Percentiles rank a stretch among this genome's conserved stretches.
phyloP scores from a whole-genome alignment of 2,888 invertebrate species.

The Troides aeacus region DNA sequence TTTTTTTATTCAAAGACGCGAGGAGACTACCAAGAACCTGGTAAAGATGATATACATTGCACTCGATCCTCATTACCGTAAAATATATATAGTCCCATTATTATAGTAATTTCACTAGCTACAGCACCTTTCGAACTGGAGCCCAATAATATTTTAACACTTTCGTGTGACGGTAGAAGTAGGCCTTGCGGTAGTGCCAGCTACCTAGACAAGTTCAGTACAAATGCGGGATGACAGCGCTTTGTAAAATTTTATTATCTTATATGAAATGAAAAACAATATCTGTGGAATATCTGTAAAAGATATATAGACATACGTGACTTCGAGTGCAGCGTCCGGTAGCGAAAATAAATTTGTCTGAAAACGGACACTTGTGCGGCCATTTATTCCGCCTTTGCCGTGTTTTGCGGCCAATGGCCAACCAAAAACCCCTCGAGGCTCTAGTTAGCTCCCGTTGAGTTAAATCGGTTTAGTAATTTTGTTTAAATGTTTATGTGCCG shows the following conservation, averaged over 20 bases:
- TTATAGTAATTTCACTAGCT: no score
- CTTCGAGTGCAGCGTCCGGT: constrained; percentile 14
- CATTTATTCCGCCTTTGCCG: constrained; percentile 32
- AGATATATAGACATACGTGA: constrained; percentile 7
- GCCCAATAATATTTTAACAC: no score
- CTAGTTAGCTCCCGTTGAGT: constrained; percentile 1
- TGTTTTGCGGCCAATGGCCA: constrained; percentile 22
- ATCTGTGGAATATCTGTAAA: background rate
- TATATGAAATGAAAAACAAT: background rate
- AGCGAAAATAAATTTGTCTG: constrained; percentile 28
- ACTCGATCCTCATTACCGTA: no score
- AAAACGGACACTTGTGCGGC: constrained; percentile 14
- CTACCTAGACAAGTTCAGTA: background rate
- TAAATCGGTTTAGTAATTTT: constrained; percentile 10
- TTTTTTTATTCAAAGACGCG: no score
- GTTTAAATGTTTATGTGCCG: background rate
- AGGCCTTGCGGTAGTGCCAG: background rate
- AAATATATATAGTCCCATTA: no score
- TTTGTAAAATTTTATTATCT: background rate
- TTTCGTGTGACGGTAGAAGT: background rate
- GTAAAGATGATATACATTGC: no score
- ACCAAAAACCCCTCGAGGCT: background rate
- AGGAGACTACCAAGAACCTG: no score
- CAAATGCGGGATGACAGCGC: background rate
- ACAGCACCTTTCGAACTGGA: no score